Base-by-base conservation (phyloP, 2,113 vertebrate species). In the Pelodiscus sinensis region DNA sequence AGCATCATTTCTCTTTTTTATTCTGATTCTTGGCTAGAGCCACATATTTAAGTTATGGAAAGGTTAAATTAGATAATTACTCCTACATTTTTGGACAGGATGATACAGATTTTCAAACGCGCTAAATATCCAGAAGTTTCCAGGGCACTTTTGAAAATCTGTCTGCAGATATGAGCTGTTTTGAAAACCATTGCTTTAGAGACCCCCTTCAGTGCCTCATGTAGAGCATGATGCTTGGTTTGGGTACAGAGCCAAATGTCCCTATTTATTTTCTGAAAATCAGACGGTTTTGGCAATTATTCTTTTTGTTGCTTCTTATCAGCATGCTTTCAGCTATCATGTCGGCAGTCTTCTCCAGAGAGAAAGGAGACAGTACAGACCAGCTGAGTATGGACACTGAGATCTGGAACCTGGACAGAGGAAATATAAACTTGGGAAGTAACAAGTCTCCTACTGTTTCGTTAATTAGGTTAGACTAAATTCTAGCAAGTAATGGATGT, bases 41-140 rank as follows among this genome's bases (percentile, higher is more conserved):
- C 65, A 56, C 80, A 50, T 38, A 93, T 25, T 11, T 35, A 44
- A n/a, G 19, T 13, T 8, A 2, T 38, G 82, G 55, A 29, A 90
- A 60, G 29, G 51, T 68, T 68, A 9, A 73, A 81, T 80, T 29
- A 86, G 44, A 6, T 77, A 1, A 19, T 71, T 65, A 68, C 81
- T 91, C 54, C 75, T 81, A 25, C 58, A 6, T 35, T 88, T 50
- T 73, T 90, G 89, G 60, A 35, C 27, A 50, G 18, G 44, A 79
- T 44, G 1, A 54, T 12, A 54, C 25, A 0, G 71, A 86, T 87
- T 82, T 82, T 35, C 60, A 9, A 10, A 92, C 92, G n/a, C 29
- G 21, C 35, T 73, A 15, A 38, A 73, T 19, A 38, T 65, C 68
- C 35, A 38, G 68, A 35, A 73, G 18, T 10, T 38, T 73, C 10